Conservation (phyloP, 2,797 vertebrate genomes). For the Mormyrus hasselquistii region DNA sequence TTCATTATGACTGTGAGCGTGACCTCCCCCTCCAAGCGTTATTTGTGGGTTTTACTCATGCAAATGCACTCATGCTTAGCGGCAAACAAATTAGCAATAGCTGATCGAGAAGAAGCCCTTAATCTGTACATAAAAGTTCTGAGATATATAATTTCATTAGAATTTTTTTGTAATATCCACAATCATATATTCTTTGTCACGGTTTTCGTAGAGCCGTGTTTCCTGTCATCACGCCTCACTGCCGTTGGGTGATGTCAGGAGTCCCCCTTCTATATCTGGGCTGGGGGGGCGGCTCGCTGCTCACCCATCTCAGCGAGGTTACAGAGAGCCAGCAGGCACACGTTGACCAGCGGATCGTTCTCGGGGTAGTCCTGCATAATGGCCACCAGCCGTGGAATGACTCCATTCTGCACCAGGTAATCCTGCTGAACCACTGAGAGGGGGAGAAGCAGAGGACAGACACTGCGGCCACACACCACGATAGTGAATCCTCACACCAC, state of each 20-base stretch:
- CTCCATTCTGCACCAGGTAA: conserved; percentile 70
- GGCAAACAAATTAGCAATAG: not conserved
- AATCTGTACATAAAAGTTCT: not conserved
- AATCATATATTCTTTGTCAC: not conserved
- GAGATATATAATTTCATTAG: not conserved
- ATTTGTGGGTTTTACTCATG: not conserved
- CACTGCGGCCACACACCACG: not conserved
- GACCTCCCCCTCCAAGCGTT: not conserved
- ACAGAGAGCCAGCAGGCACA: conserved; percentile 76
- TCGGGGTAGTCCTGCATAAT: conserved; percentile 73
- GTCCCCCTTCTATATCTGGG: not conserved
- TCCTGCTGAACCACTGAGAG: conserved; percentile 72
- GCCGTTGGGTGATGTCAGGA: not conserved
- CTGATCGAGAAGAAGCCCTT: not conserved
- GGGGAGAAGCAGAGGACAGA: not conserved
- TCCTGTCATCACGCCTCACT: not conserved
- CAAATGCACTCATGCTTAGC: not conserved
- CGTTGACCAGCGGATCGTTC: conserved; percentile 76
- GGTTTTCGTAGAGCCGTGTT: not conserved
- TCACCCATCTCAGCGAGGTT: conserved; percentile 82
- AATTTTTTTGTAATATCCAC: not conserved
- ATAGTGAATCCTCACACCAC: not conserved
- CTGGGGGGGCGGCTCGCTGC: not conserved
- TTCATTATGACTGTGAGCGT: not conserved
- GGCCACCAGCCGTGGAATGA: conserved; percentile 71